Percentiles rank a stretch among this genome's conserved stretches.
These are phyloP conservation scores for Shinisaurus crocodilurus DNA, from an alignment of 2,113 vertebrate genomes.

Conservation along the genomic window DNA sequence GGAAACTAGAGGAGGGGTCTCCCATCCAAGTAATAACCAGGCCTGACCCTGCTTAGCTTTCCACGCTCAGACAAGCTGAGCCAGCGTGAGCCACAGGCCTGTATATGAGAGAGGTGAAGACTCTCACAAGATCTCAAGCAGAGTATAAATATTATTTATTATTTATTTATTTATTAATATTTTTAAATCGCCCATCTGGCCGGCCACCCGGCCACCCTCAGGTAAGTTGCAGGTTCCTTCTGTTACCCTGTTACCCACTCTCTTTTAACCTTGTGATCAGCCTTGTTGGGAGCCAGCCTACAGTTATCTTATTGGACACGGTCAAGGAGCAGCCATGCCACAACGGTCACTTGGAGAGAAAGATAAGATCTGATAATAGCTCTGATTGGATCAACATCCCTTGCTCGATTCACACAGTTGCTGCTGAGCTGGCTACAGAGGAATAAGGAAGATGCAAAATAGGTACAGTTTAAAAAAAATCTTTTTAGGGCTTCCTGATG, in stretches of 20 bases:
- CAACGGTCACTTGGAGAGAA: no score
- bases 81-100: no score
- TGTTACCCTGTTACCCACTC: background rate
- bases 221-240: background rate
- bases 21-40: no score
- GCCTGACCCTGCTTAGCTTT: no score
- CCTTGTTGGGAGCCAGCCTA: background rate
- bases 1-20: no score
- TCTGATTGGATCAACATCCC: background rate
- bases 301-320: no score
- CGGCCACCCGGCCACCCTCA: no score
- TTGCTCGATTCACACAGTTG: background rate
- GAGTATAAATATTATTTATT: background rate
- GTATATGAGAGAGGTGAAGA: no score
- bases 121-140: background rate
- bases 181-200: no score
- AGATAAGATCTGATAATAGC: background rate
- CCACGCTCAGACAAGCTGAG: no score
- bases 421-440: background rate
- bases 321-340: no score
- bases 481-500: background rate
- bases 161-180: no score
- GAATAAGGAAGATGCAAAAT: background rate
- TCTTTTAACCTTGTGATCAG: background rate
- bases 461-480: background rate